Evolutionary conservation across 2,797 vertebrate species (phyloP).

Genomic region (Echiichthys vipera): DNA sequence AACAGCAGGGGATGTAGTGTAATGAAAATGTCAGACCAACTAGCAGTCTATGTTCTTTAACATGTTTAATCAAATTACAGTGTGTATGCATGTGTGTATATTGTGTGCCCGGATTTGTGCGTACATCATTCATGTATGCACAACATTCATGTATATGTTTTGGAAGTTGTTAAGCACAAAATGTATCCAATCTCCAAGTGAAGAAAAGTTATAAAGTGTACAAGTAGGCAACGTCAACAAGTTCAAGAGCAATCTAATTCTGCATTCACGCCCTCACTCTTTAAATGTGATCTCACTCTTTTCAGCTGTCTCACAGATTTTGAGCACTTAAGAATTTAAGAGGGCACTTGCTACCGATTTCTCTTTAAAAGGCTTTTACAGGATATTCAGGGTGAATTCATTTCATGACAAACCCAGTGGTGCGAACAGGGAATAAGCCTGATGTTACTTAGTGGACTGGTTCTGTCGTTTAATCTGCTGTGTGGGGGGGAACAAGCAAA

Average conservation of each 20-base stretch:
- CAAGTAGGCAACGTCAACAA: not conserved
- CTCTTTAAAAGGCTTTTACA: conserved; percentile 32
- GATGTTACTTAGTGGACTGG: conserved; percentile 7
- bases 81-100: not conserved
- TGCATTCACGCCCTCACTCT: not conserved
- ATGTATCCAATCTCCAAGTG: not conserved
- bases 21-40: conserved; percentile 76
- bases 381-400: conserved; percentile 22
- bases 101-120: not conserved
- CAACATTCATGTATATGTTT: not conserved
- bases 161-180: not conserved
- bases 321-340: conserved; percentile 27
- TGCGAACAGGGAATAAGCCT: not conserved
- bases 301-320: conserved; percentile 32
- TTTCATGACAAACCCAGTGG: conserved; percentile 15
- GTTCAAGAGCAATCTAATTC: not conserved
- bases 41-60: conserved; percentile 65
- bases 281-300: conserved; percentile 11
- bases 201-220: not conserved
- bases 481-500: not conserved
- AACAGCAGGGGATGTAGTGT: conserved; percentile 62
- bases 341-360: conserved; percentile 19
- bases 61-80: conserved; percentile 71
- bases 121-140: not conserved
- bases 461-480: conserved; percentile 11